Conservation (phyloP, 1,140 invertebrate genomes). For the Drosophila sechellia region DNA sequence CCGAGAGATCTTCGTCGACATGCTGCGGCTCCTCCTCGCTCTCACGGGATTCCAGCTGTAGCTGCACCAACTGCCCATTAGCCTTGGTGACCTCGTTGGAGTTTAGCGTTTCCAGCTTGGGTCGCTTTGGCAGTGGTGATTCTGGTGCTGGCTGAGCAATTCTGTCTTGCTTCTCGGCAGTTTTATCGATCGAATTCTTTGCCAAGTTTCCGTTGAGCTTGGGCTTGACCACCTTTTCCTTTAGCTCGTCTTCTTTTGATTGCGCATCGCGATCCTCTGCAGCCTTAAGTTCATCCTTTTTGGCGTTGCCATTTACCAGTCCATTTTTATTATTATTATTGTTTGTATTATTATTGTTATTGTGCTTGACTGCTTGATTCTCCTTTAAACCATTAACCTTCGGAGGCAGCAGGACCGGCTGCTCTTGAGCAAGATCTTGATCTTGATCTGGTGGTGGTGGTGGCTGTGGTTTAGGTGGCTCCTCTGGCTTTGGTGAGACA, state of each 20-base stretch:
- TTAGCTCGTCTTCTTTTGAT: conserved; percentile 1
- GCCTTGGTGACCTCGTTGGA: conserved; percentile 1
- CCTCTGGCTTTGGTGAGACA: neutral
- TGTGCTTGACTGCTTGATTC: conserved; percentile 28
- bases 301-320: conserved; percentile 51
- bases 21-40: conserved; percentile 15
- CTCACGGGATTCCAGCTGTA: neutral
- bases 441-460: neutral
- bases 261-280: neutral
- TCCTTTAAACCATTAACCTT: conserved; percentile 62
- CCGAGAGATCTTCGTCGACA: conserved; percentile 87
- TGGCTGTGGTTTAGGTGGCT: neutral
- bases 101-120: conserved; percentile 19
- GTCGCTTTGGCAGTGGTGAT: conserved; percentile 47
- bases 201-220: conserved; percentile 49
- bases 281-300: conserved; percentile 10
- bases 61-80: conserved; percentile 15
- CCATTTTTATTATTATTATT: conserved; percentile 55
- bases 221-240: neutral
- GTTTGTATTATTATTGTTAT: conserved; percentile 46
- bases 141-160: conserved; percentile 7
- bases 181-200: conserved; percentile 9
- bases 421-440: conserved; percentile 2
- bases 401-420: neutral
- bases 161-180: conserved; percentile 3